Evolutionary conservation across 2,888 invertebrate genomes (phyloP).

Genomic region (Yponomeuta evonymella): DNA sequence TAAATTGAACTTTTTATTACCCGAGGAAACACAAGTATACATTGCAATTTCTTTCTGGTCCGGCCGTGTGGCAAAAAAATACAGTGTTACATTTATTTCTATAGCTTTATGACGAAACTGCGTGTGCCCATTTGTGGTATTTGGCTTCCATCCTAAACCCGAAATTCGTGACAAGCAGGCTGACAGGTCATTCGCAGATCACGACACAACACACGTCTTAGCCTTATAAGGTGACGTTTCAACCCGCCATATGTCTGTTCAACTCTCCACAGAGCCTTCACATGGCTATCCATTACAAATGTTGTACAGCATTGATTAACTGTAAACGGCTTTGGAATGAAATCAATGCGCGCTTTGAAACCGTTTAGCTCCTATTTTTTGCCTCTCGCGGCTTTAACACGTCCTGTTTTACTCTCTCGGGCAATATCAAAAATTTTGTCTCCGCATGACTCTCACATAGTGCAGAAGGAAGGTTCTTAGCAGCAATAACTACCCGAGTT

Average conservation of each 20-base stretch:
- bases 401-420: conserved; percentile 22
- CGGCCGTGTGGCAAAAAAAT: too few relatives aligned
- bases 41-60: background rate
- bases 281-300: conserved; percentile 45
- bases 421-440: background rate
- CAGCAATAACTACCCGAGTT: conserved; percentile 33
- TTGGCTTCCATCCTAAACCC: conserved; percentile 18
- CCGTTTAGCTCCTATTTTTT: conserved; percentile 22
- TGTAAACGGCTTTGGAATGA: conserved; percentile 50
- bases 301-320: conserved; percentile 55
- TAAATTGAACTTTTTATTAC: background rate
- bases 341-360: conserved; percentile 50
- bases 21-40: background rate
- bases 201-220: conserved; percentile 42
- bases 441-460: background rate
- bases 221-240: conserved; percentile 55
- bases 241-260: conserved; percentile 59
- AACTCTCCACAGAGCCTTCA: conserved; percentile 32
- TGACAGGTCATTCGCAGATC: conserved; percentile 33
- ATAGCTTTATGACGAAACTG: background rate
- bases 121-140: too few relatives aligned
- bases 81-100: background rate
- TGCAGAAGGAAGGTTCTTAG: conserved; percentile 1
- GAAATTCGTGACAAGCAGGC: conserved; percentile 42
- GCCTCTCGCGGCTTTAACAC: conserved; percentile 3